A percentile compares a stretch with the other conserved stretches of the same genome.
phyloP scores from a whole-genome alignment of 2,797 vertebrate genomes.

The Hybognathus amarus region DNA sequence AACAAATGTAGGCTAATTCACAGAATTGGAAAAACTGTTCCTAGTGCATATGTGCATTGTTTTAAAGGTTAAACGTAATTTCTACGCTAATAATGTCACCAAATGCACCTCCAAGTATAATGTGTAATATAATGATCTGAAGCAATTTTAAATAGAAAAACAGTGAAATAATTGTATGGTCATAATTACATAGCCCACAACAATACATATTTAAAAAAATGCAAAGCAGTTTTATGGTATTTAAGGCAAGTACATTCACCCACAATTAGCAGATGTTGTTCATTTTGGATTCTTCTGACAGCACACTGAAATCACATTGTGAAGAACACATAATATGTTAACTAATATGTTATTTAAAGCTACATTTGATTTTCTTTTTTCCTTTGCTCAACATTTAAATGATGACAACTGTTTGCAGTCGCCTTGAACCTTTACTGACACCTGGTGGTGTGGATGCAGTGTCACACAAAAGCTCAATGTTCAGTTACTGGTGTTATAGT shows the following conservation, averaged over 20 bases:
- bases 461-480: background rate
- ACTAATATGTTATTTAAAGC: background rate
- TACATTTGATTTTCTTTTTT: background rate
- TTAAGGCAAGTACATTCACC: background rate
- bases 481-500: background rate
- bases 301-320: background rate
- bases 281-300: background rate
- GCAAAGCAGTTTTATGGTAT: background rate
- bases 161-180: background rate
- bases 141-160: background rate
- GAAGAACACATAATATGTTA: background rate
- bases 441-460: background rate
- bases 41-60: background rate
- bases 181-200: background rate
- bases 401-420: background rate
- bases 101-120: no score
- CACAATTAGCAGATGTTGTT: background rate
- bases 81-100: background rate
- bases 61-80: background rate
- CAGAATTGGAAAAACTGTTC: background rate
- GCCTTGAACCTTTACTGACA: slow-evolving; percentile 2
- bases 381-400: background rate
- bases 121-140: no score
- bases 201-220: background rate
- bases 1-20: background rate